Conservation (phyloP, 2,797 vertebrate genomes). For the Forpus xanthops region DNA sequence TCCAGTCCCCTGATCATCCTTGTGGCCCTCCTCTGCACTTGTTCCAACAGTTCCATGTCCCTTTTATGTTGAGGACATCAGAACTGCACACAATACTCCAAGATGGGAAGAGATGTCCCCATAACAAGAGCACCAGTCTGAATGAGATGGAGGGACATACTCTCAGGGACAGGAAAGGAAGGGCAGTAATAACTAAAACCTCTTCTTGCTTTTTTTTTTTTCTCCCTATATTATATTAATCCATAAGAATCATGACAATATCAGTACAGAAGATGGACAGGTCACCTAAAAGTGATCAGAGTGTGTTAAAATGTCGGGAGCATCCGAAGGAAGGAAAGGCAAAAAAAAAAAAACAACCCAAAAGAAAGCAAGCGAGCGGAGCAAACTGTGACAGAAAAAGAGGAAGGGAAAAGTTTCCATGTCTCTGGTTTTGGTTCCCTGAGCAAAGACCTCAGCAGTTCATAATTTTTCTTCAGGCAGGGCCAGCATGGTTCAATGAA, state of each 20-base stretch:
- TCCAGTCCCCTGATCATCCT: no score
- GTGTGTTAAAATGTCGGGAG: not conserved
- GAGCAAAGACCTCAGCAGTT: not conserved
- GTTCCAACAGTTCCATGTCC: no score
- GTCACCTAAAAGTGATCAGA: slow-evolving; percentile 1
- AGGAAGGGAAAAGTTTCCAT: not conserved
- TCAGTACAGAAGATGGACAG: not conserved
- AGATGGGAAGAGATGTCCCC: not conserved
- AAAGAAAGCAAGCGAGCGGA: not conserved
- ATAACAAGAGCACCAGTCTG: not conserved
- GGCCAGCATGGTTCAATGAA: not conserved
- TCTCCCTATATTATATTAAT: not conserved
- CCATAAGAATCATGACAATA: not conserved
- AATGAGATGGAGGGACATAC: not conserved
- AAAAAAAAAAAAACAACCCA: not conserved
- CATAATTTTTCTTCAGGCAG: slow-evolving; percentile 29
- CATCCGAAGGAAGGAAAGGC: not conserved
- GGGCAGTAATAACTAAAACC: not conserved
- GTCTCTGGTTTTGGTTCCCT: not conserved
- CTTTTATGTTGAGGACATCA: no score
- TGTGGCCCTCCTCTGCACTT: no score
- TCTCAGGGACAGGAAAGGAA: not conserved
- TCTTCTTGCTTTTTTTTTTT: not conserved
- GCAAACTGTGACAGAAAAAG: not conserved
- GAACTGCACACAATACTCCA: no score